Percentiles rank a stretch among this genome's conserved stretches.
phyloP scores from a whole-genome alignment of 2,797 vertebrate species.

The Molossus alvarezi region DNA sequence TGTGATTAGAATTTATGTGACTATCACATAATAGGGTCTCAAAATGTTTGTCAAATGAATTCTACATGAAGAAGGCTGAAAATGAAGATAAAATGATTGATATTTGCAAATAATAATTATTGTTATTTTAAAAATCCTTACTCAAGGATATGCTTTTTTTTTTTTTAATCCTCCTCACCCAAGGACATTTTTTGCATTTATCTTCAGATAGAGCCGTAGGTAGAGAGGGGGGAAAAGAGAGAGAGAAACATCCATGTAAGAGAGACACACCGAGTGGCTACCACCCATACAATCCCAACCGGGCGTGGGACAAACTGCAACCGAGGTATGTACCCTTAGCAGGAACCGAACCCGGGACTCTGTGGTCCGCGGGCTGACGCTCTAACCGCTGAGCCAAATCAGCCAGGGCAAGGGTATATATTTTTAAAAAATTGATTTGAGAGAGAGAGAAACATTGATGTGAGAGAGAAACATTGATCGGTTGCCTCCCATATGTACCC shows the following conservation, averaged over 20 bases:
- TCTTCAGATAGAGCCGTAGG: no score
- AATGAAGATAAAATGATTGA: not conserved
- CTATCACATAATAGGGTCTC: not conserved
- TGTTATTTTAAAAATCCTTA: not conserved
- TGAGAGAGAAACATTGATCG: not conserved
- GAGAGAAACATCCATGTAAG: no score
- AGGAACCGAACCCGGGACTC: no score
- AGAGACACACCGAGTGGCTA: no score
- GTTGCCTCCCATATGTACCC: not conserved
- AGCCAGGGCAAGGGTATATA: not conserved
- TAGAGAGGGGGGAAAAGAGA: no score
- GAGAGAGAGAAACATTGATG: not conserved
- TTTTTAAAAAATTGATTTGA: not conserved
- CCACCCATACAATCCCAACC: no score
- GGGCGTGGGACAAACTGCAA: no score
- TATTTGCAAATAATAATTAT: constrained; percentile 41
- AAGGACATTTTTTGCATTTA: no score
- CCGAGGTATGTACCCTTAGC: no score
- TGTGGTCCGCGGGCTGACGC: no score
- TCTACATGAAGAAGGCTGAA: constrained; percentile 36
- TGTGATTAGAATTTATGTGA: constrained; percentile 7
- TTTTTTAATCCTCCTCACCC: no score
- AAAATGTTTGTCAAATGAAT: constrained; percentile 49
- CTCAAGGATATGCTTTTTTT: not conserved
- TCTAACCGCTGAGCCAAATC: no score